These are phyloP conservation scores for Caenorhabditis drosophilae DNA, from an alignment of 2,888 invertebrate species.

Conservation along the genomic window DNA sequence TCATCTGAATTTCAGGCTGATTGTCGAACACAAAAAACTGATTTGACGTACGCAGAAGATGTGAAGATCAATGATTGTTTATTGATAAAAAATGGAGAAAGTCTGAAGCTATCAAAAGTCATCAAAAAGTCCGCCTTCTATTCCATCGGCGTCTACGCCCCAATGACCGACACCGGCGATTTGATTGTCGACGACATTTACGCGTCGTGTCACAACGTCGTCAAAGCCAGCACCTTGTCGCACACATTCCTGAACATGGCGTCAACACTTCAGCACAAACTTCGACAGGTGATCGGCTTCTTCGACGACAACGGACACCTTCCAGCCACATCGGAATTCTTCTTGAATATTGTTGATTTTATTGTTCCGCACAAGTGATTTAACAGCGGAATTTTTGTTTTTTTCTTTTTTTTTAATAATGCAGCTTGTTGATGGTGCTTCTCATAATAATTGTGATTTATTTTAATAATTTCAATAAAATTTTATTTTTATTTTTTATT, in stretches of 20 bases:
- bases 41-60: conserved; percentile 56
- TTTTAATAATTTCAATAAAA: conserved; percentile 19
- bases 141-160: conserved; percentile 56
- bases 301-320: conserved; percentile 44
- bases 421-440: neutral
- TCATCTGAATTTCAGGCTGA: conserved; percentile 5
- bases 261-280: conserved; percentile 26
- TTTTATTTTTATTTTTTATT: conserved; percentile 5
- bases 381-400: neutral
- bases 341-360: conserved; percentile 44
- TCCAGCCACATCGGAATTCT: conserved; percentile 53
- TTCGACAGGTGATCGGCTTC: conserved; percentile 25
- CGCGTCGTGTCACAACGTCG: conserved; percentile 62
- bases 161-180: conserved; percentile 59
- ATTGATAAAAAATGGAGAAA: conserved; percentile 33
- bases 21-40: conserved; percentile 16
- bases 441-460: neutral
- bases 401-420: neutral
- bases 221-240: conserved; percentile 49
- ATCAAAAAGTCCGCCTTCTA: conserved; percentile 27
- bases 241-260: conserved; percentile 53
- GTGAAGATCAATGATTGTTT: conserved; percentile 52
- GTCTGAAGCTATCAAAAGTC: conserved; percentile 32
- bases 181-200: conserved; percentile 59
- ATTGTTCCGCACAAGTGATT: conserved; percentile 27